These are phyloP conservation scores for Scomberomorus guttatus DNA, from an alignment of 2,797 vertebrate genomes.

Conservation along the genomic window DNA sequence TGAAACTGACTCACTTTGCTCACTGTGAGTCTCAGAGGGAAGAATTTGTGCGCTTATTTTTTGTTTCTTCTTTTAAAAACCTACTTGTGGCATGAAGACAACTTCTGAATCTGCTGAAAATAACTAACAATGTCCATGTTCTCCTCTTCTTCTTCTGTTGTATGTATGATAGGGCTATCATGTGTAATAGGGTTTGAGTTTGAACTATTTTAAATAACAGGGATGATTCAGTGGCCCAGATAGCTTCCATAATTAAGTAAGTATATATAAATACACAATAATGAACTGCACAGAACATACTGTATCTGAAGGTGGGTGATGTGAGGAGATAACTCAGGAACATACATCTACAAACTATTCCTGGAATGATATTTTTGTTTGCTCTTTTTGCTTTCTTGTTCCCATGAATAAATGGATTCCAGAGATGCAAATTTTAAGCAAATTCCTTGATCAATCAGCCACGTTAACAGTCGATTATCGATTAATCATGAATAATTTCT, in stretches of 20 bases:
- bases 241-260: no score
- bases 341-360: no score
- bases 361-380: no score
- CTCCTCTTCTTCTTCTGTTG: not conserved
- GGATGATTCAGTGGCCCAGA: not conserved
- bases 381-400: not conserved
- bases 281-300: not conserved
- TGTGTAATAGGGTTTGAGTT: not conserved
- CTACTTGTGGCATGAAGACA: not conserved
- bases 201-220: not conserved
- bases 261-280: not conserved
- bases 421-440: no score
- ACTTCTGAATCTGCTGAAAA: not conserved
- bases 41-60: constrained; percentile 15
- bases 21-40: constrained; percentile 7
- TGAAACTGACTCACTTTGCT: constrained; percentile 43
- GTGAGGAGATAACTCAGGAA: no score
- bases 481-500: no score
- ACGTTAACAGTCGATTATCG: no score
- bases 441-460: no score
- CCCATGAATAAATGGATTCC: not conserved
- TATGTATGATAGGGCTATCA: not conserved
- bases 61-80: not conserved
- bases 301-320: not conserved
- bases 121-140: not conserved